Evolutionary conservation across 2,113 vertebrate genomes (phyloP), one percentile per base, ranked within the genome.

Genomic region (Heterotis niloticus): DNA sequence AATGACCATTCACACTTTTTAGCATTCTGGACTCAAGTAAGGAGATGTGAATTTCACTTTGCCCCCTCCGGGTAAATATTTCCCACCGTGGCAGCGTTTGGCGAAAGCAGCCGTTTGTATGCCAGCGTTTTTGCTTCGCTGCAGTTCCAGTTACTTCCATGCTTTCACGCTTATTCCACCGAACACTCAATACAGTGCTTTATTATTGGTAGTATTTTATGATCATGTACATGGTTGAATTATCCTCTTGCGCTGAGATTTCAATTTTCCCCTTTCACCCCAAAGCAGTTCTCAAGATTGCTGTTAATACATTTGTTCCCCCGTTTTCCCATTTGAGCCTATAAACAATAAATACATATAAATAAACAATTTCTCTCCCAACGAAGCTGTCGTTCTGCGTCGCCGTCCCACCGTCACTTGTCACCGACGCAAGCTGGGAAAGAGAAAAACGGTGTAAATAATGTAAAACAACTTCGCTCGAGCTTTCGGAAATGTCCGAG

Each of bases 131-230:
- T 44, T 44, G 34, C 34, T 44, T 44, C 34, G 34, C 34, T 44
- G 3, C 7, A 44, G 7, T 44, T 44, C 7, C n/a, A n/a, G 34
- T 44, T 7, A 44, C 3, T 44, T 44, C 34, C 34, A 7, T 44
- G 34, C 34, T 44, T n/a, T 44, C 34, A 44, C 7, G 7, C 34
- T 44, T 44, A 44, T 7, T 44, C 34, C 34, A 44, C 34, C 34
- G 7, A 7, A 4, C 34, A 83, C 86, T 81, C 87, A n/a, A 34
- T 56, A 81, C 81, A 86, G 84, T 81, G 82, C 83, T 86, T 44
- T 44, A 2, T 44, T 44, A n/a, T n/a, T 44, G 34, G 34, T 44
- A 44, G 7, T 44, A 44, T 7, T 7, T 7, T 44, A 44, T 44
- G 34, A 44, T 44, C 34, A 44, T 44, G 7, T n/a, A n/a, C 7